phyloP scores from a whole-genome alignment of 2,888 invertebrate species.

The Reticulitermes lucifugus region DNA sequence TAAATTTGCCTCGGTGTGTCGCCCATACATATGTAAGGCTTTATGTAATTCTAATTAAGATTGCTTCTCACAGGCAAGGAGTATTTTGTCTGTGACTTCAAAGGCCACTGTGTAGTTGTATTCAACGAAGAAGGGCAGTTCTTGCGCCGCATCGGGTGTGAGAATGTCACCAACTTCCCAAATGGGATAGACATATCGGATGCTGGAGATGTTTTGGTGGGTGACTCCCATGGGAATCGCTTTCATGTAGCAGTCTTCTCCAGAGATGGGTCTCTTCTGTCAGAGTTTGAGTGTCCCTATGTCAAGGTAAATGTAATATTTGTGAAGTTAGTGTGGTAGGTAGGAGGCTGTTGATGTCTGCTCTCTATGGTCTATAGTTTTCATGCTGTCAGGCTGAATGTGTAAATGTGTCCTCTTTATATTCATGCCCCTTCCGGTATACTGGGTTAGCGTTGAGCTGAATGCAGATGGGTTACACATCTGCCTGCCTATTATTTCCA shows the following conservation, averaged over 20 bases:
- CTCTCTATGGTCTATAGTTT: no score
- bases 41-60: neutral
- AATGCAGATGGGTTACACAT: no score
- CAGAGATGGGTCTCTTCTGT: conserved; percentile 85
- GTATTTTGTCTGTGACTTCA: conserved; percentile 97
- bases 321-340: no score
- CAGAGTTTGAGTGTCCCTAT: conserved; percentile 97
- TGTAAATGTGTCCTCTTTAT: no score
- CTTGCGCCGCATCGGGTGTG: conserved; percentile 93
- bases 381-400: no score
- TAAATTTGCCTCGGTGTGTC: no score
- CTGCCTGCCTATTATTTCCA: no score
- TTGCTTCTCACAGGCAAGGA: conserved; percentile 75
- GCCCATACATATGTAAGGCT: no score
- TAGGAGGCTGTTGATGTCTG: no score
- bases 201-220: conserved; percentile 95
- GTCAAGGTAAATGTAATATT: conserved; percentile 79
- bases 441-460: no score
- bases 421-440: no score
- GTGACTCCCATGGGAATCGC: conserved; percentile 97
- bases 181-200: conserved; percentile 98
- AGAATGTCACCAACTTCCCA: conserved; percentile 96
- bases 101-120: conserved; percentile 97
- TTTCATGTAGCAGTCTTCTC: conserved; percentile 97
- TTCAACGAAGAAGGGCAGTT: conserved; percentile 94